Base-by-base conservation (phyloP, 2,113 vertebrate species). In the Mormyrus iriodes region DNA sequence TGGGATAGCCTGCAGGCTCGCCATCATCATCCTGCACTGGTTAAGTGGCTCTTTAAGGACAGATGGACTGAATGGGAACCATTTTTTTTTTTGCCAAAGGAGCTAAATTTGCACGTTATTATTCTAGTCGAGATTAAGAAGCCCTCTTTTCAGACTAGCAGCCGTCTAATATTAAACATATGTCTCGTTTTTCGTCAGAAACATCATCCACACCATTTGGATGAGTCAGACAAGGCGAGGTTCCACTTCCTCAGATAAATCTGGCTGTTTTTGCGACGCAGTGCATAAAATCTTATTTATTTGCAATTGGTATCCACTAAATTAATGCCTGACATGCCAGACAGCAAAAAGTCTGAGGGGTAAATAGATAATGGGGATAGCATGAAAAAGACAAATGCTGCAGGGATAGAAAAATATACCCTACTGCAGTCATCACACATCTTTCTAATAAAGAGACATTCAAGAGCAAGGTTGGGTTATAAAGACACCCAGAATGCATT, bases 261-360 rank as follows among this genome's bases (percentile, higher is more conserved):
- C 51, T 31, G 42, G 51, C 31, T 0, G 6, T 86, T 86, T 86
- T 19, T 42, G 51, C 10, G 27, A 35, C 35, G 51, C 49, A 53
- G 51, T 86, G 49, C 85, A 86, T 53, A 86, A 86, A 86, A 52
- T 86, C 24, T 31, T 86, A 86, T 55, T 86, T 86, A 86, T 86
- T 53, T 39, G 5, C 49, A 86, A 27, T 31, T 55, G 85, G 27
- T 35, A 86, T 86, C 51, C 51, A 19, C 51, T 55, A 86, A 53
- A 53, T 55, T 86, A 86, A 53, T 86, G 48, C 31, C 10, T 86
- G 21, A 86, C 31, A 86, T 86, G 48, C 48, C 49, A 53, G 84
- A 51, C 46, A 86, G 49, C 13, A 10, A 53, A 53, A 52, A 55
- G 85, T 86, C 85, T 87, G 17, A 65, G 55, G 49, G 42, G 55